A percentile compares a stretch with the other conserved stretches of the same genome.
phyloP scores from a whole-genome alignment of 2,113 vertebrate genomes.

The Sebastes schlegelii region DNA sequence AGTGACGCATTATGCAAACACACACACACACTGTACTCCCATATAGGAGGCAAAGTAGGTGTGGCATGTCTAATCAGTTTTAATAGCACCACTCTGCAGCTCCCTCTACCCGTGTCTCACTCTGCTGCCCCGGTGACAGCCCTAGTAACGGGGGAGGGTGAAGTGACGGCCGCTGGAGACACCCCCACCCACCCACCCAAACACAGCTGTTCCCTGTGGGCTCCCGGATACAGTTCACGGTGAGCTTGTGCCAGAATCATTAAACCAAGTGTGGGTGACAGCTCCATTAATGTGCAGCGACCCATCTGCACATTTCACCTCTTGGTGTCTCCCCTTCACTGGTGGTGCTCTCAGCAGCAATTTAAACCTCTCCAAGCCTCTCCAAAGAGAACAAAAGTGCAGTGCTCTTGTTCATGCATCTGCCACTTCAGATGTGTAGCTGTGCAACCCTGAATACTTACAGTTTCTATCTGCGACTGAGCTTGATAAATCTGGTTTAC shows the following conservation, averaged over 20 bases:
- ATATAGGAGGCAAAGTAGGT: conserved; percentile 62
- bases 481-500: not conserved
- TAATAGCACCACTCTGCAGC: conserved; percentile 66
- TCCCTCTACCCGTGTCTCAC: conserved; percentile 49
- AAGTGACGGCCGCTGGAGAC: conserved; percentile 53
- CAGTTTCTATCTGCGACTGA: not conserved
- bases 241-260: conserved; percentile 78
- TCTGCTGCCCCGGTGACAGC: conserved; percentile 76
- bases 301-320: conserved; percentile 63
- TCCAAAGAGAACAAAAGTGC: conserved; percentile 12
- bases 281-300: conserved; percentile 65
- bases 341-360: conserved; percentile 28
- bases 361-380: conserved; percentile 45
- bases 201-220: conserved; percentile 80
- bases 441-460: not conserved
- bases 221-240: conserved; percentile 57
- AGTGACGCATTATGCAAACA: conserved; percentile 16
- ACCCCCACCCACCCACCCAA: conserved; percentile 49
- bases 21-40: not conserved
- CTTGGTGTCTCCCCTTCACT: conserved; percentile 26
- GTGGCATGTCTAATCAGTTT: conserved; percentile 79
- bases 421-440: not conserved
- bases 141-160: conserved; percentile 50
- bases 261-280: conserved; percentile 75
- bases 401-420: conserved; percentile 20